Percentiles rank a stretch among this genome's conserved stretches.
Evolutionary conservation across 2,888 invertebrate genomes (phyloP).

Genomic region (Nemurella pictetii): DNA sequence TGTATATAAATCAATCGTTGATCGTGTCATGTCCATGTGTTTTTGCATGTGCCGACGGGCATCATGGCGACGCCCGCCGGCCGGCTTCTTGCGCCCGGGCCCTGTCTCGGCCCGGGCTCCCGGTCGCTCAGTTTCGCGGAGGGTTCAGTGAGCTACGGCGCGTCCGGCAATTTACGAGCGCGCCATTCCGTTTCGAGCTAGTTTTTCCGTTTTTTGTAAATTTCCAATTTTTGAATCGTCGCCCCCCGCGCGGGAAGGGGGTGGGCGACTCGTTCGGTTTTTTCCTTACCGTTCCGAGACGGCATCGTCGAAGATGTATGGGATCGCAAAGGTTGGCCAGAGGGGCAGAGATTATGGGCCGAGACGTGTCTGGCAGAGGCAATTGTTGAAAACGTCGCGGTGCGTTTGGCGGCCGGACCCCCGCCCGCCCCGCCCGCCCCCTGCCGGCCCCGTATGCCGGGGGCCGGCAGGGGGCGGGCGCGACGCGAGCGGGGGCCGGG

Average conservation of each 20-base stretch:
- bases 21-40: background rate
- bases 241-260: too few species aligned
- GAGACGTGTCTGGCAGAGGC: background rate
- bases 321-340: background rate
- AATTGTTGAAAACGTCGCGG: conserved; percentile 3
- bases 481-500: background rate
- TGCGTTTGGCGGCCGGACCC: background rate
- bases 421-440: background rate
- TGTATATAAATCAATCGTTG: background rate
- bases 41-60: background rate
- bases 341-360: background rate
- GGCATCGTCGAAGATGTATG: background rate
- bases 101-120: background rate
- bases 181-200: background rate
- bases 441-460: background rate
- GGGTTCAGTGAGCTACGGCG: background rate
- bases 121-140: background rate
- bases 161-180: background rate
- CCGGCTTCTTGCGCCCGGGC: background rate
- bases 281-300: background rate
- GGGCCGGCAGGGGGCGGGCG: background rate
- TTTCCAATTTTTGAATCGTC: background rate
- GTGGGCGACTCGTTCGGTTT: background rate
- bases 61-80: background rate
- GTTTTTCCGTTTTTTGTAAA: background rate